Evolutionary conservation across 2,113 vertebrate species (phyloP), one percentile per base, ranked within the genome.

Genomic region (Pterocles burchelli): DNA sequence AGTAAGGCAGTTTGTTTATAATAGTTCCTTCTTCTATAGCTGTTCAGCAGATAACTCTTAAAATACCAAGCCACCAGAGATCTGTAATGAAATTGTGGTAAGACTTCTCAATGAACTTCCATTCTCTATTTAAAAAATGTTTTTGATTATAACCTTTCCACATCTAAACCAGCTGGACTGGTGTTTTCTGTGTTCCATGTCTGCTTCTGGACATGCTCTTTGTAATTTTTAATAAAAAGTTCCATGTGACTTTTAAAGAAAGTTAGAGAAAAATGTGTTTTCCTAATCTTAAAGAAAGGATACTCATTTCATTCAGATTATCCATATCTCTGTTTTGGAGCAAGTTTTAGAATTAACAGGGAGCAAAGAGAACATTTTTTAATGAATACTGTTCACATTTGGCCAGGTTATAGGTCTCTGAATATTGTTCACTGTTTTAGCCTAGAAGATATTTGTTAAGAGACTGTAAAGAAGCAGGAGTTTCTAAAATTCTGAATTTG

Each of bases 21-120:
- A 28, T 28, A 65, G 31, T 76, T 93, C 33, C 18, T 87, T 66
- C 25, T 87, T 81, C 45, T 85, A 1, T 88, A 75, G 33, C 22
- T 78, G 29, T 75, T 89, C 31, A 87, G 28, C 34, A 90, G 34
- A 18, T 45, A 75, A 63, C 16, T 76, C 80, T 13, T 73, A 73
- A 86, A 92, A 58, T 36, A 36, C 17, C 1, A 1, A 72, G 12
- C 16, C 49, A 31, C 16, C 51, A 3, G 20, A 76, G 48, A 63
- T 54, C 52, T 72, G 7, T 68, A 61, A 87, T 82, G 38, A 51
- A 81, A 59, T 17, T 55, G 25, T 84, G 45, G 20, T 55, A 73
- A 48, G 34, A 85, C n/a, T 49, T 94, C n/a, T 66, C 21, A 54
- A 10, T 75, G 82, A 95, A 82, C 74, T 94, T 91, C 33, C 8